These are phyloP conservation scores for Megastigmus dorsalis DNA, from an alignment of 2,888 invertebrate genomes.

Conservation along the genomic window DNA sequence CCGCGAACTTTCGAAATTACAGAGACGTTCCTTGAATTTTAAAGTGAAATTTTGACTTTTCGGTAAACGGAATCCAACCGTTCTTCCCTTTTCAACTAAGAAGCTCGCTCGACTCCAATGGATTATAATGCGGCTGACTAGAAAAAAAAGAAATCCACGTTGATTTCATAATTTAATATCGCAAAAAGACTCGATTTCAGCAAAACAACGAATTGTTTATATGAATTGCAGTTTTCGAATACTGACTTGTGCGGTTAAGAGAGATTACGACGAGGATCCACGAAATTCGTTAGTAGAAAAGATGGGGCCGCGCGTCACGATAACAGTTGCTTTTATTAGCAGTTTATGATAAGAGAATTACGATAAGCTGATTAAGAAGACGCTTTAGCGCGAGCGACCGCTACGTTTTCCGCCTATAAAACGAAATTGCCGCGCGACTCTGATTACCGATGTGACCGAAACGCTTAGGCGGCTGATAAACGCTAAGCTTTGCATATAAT, in stretches of 20 bases:
- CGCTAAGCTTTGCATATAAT: neutral
- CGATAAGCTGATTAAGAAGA: conserved; percentile 44
- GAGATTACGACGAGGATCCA: no score
- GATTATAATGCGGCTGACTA: neutral
- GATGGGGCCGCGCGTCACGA: conserved; percentile 3
- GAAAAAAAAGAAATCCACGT: no score
- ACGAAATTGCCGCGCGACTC: conserved; percentile 31
- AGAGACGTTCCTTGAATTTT: neutral
- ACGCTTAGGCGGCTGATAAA: conserved; percentile 16
- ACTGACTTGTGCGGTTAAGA: no score
- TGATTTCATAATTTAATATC: no score
- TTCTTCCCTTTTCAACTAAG: neutral
- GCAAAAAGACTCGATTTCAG: no score
- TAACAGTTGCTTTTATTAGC: conserved; percentile 28
- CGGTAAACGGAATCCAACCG: neutral
- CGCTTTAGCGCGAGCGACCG: no score
- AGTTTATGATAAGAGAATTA: conserved; percentile 43
- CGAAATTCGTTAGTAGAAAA: neutral
- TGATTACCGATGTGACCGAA: conserved; percentile 8
- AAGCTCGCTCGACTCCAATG: neutral
- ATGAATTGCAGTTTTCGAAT: no score
- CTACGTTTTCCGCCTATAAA: conserved; percentile 37
- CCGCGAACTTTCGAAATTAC: neutral
- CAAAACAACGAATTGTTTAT: no score
- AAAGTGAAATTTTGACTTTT: neutral